These are phyloP conservation scores for Archaeoteleia sp. DNA, from an alignment of 2,888 invertebrate species.

Conservation along the genomic window DNA sequence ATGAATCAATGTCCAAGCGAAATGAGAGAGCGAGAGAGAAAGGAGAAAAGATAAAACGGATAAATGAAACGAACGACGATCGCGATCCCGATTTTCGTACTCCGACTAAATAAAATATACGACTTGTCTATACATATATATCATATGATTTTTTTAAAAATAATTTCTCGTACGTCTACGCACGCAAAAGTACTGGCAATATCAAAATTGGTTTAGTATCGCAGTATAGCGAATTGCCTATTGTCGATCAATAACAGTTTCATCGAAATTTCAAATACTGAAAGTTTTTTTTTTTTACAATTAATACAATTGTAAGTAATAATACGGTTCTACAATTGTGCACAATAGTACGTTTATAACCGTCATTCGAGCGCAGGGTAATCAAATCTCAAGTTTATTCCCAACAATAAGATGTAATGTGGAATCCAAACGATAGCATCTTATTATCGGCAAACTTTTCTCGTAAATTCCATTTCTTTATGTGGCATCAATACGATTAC, in stretches of 20 bases:
- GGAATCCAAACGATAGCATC: slow-evolving; percentile 20
- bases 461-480: slow-evolving; percentile 33
- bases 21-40: slow-evolving; percentile 50
- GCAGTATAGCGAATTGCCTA: too few species aligned
- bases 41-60: slow-evolving; percentile 39
- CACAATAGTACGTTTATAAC: slow-evolving; percentile 20
- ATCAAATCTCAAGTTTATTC: slow-evolving; percentile 35
- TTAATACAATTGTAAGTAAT: too few species aligned
- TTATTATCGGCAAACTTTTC: slow-evolving; percentile 26
- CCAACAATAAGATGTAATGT: slow-evolving; percentile 33
- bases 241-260: too few species aligned
- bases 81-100: slow-evolving; percentile 44
- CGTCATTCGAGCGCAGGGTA: slow-evolving; percentile 16
- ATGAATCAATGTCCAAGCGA: slow-evolving; percentile 67
- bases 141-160: too few species aligned
- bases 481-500: slow-evolving; percentile 30
- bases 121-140: too few species aligned
- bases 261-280: too few species aligned
- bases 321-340: too few species aligned
- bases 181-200: too few species aligned
- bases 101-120: slow-evolving; percentile 4
- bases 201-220: too few species aligned
- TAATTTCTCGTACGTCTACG: too few species aligned
- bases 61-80: slow-evolving; percentile 48
- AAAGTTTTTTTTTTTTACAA: too few species aligned